Base-by-base conservation (phyloP, 2,888 invertebrate genomes). In the Eupelmus urozonus region DNA sequence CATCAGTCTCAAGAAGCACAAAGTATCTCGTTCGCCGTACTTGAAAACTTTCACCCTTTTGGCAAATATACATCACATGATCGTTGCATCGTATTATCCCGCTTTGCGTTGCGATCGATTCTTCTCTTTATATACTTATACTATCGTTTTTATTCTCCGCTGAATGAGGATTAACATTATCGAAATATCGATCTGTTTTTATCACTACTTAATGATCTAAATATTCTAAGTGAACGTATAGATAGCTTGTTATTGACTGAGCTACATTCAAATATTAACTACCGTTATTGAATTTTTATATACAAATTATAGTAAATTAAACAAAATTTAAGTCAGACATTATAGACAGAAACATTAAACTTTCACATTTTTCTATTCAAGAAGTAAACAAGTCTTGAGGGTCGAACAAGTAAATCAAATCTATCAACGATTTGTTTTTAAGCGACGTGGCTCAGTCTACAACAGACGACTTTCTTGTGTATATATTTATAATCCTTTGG, bases 1-100 rank as follows among this genome's bases (percentile, higher is more conserved):
- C 84, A 84, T 88, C 88, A 89, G 89, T 88, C 88, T 88, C 87
- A 88, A 86, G 83, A 84, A 85, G 85, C 83, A 84, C 83, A 83
- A 83, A 82, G 77, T 78, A 80, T 81, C 73, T 81, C 76, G 55
- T 81, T 75, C 75, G 73, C 79, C 78, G 42, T 72, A 77, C 70
- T 69, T 67, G 63, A 71, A 74, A 78, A 79, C 42, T 80, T 82
- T 82, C 76, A 83, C 79, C 74, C 82, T 75, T 87, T 89, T 88
- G 88, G 88, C 88, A 88, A 88, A 86, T 82, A 57, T 85, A 84
- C 85, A 84, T 87, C 86, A 85, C 86, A 87, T 84, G 59, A 66
- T 83, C 78, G 80, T 80, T 85, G 78, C 78, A 80, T 69, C 27
- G 59, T 74, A 67, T 73, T 73, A 79, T 53, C 25, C 63, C 67